Conservation (phyloP, 2,113 vertebrate species). For the Struthio camelus region DNA sequence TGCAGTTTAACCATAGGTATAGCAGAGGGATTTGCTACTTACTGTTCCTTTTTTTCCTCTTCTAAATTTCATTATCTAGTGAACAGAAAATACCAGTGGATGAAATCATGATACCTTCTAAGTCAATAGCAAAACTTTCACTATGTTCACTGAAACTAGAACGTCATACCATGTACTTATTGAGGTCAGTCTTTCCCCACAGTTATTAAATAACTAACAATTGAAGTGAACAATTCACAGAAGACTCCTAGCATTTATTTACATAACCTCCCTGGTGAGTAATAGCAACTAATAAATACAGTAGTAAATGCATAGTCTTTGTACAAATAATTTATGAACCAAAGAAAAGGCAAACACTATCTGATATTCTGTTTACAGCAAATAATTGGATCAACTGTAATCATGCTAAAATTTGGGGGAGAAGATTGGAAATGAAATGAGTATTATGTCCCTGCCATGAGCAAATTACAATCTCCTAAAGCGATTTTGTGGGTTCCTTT, state of each 20-base stretch:
- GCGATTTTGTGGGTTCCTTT: neutral
- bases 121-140: neutral
- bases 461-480: neutral
- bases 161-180: neutral
- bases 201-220: constrained; percentile 44
- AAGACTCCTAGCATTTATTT: constrained; percentile 19
- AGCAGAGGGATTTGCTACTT: neutral
- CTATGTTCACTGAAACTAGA: neutral
- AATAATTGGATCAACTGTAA: neutral
- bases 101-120: neutral
- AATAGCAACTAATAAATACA: neutral
- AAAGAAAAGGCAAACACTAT: neutral
- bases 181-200: constrained; percentile 22
- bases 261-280: constrained; percentile 39
- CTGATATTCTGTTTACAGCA: neutral
- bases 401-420: neutral
- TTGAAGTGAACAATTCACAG: constrained; percentile 20
- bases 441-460: neutral
- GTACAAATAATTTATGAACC: neutral
- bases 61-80: neutral
- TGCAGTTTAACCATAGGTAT: neutral
- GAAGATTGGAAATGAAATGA: neutral
- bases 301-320: neutral
- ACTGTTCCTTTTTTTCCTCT: neutral
- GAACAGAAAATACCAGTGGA: neutral